Conservation (phyloP, 2,113 vertebrate genomes). For the Trematocara macrostoma region DNA sequence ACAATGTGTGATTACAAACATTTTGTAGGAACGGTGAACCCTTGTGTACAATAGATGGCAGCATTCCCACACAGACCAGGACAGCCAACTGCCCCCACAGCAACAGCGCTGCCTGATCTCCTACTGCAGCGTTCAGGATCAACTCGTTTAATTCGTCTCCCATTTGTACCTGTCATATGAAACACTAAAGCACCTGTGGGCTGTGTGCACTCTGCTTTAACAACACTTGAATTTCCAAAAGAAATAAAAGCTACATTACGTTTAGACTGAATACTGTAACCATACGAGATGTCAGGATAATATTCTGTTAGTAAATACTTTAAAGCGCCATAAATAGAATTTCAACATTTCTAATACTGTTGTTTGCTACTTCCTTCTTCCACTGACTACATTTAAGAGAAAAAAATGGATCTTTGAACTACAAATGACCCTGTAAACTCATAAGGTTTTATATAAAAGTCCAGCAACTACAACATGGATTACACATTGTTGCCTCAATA, state of each 20-base stretch:
- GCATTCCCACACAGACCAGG: not conserved
- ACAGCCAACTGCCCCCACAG: not conserved
- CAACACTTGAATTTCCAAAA: not conserved
- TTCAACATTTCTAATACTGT: not conserved
- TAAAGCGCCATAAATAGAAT: not conserved
- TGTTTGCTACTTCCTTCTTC: not conserved
- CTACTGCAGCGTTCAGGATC: not conserved
- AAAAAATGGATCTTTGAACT: not conserved
- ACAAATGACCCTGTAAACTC: accelerated
- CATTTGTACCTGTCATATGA: not conserved
- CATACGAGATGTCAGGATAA: not conserved
- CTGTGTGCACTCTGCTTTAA: not conserved
- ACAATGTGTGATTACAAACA: not conserved
- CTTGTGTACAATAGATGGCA: not conserved
- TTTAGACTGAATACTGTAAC: not conserved
- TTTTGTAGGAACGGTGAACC: not conserved
- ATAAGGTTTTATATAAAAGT: not conserved
- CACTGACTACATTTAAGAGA: not conserved
- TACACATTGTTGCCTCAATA: not conserved
- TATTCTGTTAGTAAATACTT: not conserved
- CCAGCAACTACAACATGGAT: not conserved
- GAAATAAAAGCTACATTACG: not conserved
- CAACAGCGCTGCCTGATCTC: not conserved
- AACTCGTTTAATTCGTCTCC: not conserved
- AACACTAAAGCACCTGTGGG: not conserved